Conservation (phyloP, 2,113 vertebrate species). For the Tachuris rubrigastra region DNA sequence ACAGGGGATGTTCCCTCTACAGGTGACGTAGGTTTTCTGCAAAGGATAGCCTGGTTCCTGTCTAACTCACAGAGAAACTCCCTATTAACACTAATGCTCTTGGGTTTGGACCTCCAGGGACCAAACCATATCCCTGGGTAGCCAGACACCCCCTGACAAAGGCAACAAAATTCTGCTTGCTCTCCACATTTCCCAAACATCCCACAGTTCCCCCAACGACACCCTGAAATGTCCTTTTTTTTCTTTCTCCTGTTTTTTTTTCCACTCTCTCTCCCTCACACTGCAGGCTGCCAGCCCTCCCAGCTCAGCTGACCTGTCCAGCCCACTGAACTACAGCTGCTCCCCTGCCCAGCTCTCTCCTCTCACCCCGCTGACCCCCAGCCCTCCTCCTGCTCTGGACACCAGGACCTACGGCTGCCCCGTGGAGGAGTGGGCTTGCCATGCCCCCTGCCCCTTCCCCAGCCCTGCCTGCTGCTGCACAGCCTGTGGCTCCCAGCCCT, state of each 20-base stretch:
- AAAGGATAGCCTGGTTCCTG: not conserved
- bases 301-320: conserved; percentile 75
- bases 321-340: conserved; percentile 79
- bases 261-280: not conserved
- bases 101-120: not conserved
- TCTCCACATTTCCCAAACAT: not conserved
- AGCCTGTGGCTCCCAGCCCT: conserved; percentile 50
- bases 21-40: not conserved
- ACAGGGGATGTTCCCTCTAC: not conserved
- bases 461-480: conserved; percentile 76
- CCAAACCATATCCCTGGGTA: not conserved
- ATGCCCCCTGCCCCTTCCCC: not conserved
- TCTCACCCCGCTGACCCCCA: conserved; percentile 75
- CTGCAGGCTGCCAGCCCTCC: conserved; percentile 78
- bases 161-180: not conserved
- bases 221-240: not conserved
- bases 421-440: conserved; percentile 69
- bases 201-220: not conserved
- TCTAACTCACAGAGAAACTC: not conserved
- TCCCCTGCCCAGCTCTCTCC: conserved; percentile 81
- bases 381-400: conserved; percentile 78
- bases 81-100: not conserved
- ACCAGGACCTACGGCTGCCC: conserved; percentile 58
- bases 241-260: not conserved
- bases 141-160: not conserved